A percentile compares a stretch with the other conserved stretches of the same genome.
Conservation (phyloP, 2,797 vertebrate genomes). For the Falco naumanni region DNA sequence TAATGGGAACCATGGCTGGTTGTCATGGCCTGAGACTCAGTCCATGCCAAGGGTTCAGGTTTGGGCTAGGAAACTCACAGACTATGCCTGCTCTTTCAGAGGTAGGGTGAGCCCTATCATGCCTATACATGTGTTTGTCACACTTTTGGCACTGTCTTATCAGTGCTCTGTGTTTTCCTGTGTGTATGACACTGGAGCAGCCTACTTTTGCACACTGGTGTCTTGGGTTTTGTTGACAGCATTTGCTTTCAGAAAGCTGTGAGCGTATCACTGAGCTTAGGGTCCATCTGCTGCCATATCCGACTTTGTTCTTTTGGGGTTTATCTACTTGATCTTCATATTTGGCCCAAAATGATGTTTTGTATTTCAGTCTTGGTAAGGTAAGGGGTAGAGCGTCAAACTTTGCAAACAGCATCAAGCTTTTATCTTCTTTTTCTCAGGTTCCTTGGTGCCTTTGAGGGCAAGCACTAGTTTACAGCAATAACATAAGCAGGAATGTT, state of each 20-base stretch:
- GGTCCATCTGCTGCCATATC: background rate
- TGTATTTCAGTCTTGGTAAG: background rate
- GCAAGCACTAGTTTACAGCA: background rate
- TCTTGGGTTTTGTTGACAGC: background rate
- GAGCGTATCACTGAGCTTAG: background rate
- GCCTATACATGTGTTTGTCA: background rate
- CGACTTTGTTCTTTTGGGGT: background rate
- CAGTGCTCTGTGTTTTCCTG: background rate
- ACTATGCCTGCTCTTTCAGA: background rate
- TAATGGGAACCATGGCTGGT: background rate
- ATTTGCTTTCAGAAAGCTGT: background rate
- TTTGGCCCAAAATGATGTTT: background rate
- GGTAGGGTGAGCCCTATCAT: background rate
- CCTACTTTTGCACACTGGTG: background rate
- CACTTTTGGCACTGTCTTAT: background rate
- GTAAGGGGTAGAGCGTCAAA: background rate
- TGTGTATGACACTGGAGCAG: background rate
- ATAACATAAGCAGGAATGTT: background rate
- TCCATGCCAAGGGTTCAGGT: background rate
- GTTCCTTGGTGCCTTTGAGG: background rate
- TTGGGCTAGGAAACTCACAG: background rate
- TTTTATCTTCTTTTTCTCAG: background rate
- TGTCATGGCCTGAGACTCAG: background rate
- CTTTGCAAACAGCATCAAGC: background rate
- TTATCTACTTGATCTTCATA: background rate